phyloP scores from a whole-genome alignment of 2,888 invertebrate genomes.

The Orchesella flavescens region DNA sequence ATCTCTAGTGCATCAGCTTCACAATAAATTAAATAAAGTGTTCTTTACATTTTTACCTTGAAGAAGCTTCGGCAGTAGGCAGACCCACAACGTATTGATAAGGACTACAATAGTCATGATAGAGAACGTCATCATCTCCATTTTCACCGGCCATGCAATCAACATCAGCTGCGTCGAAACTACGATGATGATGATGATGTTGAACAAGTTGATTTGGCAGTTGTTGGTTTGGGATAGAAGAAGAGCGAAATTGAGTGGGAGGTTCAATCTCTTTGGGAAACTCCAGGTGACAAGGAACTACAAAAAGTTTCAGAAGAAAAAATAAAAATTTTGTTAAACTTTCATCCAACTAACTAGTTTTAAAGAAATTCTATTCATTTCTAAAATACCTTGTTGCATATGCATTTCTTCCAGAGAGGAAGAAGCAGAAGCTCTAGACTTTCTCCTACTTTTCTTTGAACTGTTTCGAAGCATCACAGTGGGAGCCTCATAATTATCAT shows the following conservation, averaged over 20 bases:
- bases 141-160: background rate
- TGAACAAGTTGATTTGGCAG: background rate
- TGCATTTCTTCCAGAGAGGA: slow-evolving; percentile 14
- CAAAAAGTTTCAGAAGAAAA: background rate
- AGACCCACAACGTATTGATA: background rate
- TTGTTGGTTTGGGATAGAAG: background rate
- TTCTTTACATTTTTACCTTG: too few species aligned
- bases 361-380: background rate
- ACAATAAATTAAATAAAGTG: too few species aligned
- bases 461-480: slow-evolving; percentile 10
- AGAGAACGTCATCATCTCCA: background rate
- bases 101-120: slow-evolving; percentile 33
- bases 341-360: too few species aligned
- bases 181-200: background rate
- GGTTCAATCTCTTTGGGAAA: slow-evolving; percentile 28
- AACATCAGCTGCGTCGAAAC: slow-evolving; percentile 1
- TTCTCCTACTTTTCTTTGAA: background rate
- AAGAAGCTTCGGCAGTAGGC: background rate
- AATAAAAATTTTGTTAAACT: background rate
- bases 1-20: too few species aligned
- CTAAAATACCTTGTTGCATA: slow-evolving; percentile 22
- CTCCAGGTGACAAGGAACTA: slow-evolving; percentile 35
- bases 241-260: slow-evolving; percentile 34
- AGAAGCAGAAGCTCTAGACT: background rate
- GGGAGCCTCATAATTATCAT: slow-evolving; percentile 69